Conservation (phyloP, 2,113 vertebrate genomes). For the Atlantisia rogersi region DNA sequence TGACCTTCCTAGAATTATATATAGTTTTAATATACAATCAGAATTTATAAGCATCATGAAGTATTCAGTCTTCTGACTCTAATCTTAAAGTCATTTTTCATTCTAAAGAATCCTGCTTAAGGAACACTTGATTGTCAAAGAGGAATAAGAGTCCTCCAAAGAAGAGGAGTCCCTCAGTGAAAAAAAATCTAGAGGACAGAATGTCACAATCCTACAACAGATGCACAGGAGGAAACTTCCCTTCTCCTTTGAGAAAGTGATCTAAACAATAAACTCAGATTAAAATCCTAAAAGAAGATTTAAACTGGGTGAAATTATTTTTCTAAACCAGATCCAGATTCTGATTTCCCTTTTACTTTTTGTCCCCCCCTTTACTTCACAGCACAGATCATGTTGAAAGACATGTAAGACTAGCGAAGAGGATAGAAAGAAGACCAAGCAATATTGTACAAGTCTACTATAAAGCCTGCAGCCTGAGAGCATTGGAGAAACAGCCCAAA, state of each 20-base stretch:
- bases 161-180: background rate
- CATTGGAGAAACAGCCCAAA: background rate
- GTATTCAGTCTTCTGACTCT: background rate
- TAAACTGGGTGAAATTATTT: background rate
- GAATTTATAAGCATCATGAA: background rate
- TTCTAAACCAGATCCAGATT: background rate
- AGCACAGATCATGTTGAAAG: background rate
- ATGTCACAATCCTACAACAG: background rate
- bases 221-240: background rate
- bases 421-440: background rate
- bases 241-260: background rate
- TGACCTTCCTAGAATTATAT: background rate
- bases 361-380: background rate
- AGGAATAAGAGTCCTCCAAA: background rate
- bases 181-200: background rate
- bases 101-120: background rate
- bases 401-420: background rate
- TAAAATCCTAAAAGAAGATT: background rate
- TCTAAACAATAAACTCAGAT: background rate
- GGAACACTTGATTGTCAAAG: background rate
- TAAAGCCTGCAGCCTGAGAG: background rate
- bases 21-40: background rate
- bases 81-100: background rate
- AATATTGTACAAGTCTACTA: background rate
- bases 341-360: background rate